Evolutionary conservation across 2,113 vertebrate genomes (phyloP).

Genomic region (Oreochromis tanganicae): DNA sequence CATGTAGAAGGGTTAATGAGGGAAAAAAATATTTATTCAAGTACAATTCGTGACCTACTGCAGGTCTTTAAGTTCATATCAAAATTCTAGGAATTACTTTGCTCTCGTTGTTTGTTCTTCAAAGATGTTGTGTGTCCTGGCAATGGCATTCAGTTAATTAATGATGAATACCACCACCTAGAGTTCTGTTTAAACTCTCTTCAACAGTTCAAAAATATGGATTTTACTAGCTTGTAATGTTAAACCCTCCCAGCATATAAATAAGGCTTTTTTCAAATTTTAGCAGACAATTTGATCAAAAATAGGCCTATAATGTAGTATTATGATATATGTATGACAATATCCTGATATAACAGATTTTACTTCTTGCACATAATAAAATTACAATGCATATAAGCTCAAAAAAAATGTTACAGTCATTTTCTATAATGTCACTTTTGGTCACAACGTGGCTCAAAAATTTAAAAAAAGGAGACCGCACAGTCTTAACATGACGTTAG

Average conservation of each 20-base stretch:
- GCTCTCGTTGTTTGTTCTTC: background rate
- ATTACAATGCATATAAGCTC: background rate
- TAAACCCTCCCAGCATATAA: background rate
- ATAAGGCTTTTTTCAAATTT: background rate
- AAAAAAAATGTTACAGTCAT: background rate
- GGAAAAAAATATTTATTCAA: conserved; percentile 2
- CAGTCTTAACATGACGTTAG: background rate
- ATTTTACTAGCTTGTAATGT: background rate
- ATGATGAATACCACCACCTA: background rate
- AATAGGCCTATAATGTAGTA: background rate
- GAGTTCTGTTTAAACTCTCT: background rate
- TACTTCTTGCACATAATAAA: background rate
- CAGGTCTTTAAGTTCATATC: background rate
- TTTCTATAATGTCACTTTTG: background rate
- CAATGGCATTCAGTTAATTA: background rate
- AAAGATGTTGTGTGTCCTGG: background rate
- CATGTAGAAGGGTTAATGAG: conserved; percentile 32
- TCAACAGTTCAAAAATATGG: background rate
- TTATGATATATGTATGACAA: background rate
- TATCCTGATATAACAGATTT: background rate
- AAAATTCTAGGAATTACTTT: background rate
- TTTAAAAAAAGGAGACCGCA: background rate
- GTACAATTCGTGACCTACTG: background rate
- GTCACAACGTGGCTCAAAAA: background rate
- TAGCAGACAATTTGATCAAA: background rate